phyloP scores from a whole-genome alignment of 2,888 invertebrate genomes.

The Sicus ferrugineus region DNA sequence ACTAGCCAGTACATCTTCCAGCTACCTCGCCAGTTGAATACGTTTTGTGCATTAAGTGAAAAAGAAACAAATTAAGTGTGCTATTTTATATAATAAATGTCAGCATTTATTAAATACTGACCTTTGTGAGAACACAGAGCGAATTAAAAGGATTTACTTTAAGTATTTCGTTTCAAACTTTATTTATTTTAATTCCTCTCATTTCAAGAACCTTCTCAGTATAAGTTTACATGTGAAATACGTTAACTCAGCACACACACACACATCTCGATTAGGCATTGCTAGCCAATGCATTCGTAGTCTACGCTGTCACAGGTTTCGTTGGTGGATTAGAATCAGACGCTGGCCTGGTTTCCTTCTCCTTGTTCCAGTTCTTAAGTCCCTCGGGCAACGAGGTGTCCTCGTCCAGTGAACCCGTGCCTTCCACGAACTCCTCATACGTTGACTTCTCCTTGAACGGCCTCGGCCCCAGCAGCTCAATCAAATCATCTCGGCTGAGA shows the following conservation, averaged over 20 bases:
- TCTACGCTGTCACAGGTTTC: constrained; percentile 50
- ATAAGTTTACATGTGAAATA: not conserved
- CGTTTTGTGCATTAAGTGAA: no score
- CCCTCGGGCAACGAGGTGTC: constrained; percentile 95
- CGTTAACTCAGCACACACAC: not conserved
- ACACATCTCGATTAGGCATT: not conserved
- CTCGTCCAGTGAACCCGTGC: constrained; percentile 97
- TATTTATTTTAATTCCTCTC: constrained; percentile 11
- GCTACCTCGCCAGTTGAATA: no score
- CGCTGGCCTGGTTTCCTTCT: constrained; percentile 61
- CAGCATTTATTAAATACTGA: no score
- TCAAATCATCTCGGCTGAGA: constrained; percentile 95
- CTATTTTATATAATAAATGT: no score
- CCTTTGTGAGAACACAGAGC: not conserved
- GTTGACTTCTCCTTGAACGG: constrained; percentile 99
- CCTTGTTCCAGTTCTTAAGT: constrained; percentile 93
- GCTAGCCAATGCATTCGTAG: not conserved
- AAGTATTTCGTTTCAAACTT: constrained; percentile 19
- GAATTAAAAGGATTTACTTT: not conserved
- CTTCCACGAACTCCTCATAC: constrained; percentile 99
- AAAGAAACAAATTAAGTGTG: no score
- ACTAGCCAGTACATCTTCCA: no score
- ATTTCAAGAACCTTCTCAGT: not conserved
- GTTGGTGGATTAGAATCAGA: constrained; percentile 44
- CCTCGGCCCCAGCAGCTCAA: constrained; percentile 89